Base-by-base conservation (phyloP, 2,888 invertebrate species). In the Thumatha senex region DNA sequence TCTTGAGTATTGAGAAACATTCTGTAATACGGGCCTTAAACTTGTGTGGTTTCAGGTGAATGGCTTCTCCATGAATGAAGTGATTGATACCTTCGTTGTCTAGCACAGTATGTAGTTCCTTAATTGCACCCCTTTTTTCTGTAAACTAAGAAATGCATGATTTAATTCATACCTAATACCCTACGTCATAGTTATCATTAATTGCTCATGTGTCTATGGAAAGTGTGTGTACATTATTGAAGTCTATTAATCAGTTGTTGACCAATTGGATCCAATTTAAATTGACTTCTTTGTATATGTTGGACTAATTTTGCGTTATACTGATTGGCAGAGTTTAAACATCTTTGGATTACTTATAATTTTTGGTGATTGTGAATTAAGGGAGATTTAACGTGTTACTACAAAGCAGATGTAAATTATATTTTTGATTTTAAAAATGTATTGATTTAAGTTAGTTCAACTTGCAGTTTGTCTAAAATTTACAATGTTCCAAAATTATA, bases 101-200 rank as follows among this genome's bases (percentile, higher is more conserved):
- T 67, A 55, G 55, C 60, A 66, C 67, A 63, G 70, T 67, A 67
- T 58, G 70, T 67, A 56, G 67, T 39, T 43, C 15, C 10, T 31
- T 12, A 33, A 3, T 18, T 34, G 33, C 42, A 33, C 12, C 9
- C 30, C 43, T 46, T 43, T 47, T 43, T 47, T 15, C 14, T 14
- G 33, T 34, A 41, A 38, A 30, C 35, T 24, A 24, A 24, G 18
- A 24, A 24, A 30, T n/a, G 12, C 15, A 38, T 24, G 12, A 24
- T 24, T 2, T 24, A 24, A 24, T 24, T n/a, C n/a, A n/a, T n/a
- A n/a, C n/a, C n/a, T n/a, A n/a, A n/a, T n/a, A n/a, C n/a, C n/a
- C n/a, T n/a, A n/a, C n/a, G n/a, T n/a, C n/a, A n/a, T n/a, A n/a
- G n/a, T n/a, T n/a, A n/a, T 24, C 18, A 4, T 24, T 5, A 24